These are phyloP conservation scores for Pseudococcus viburni DNA, from an alignment of 2,888 invertebrate species.

Conservation along the genomic window DNA sequence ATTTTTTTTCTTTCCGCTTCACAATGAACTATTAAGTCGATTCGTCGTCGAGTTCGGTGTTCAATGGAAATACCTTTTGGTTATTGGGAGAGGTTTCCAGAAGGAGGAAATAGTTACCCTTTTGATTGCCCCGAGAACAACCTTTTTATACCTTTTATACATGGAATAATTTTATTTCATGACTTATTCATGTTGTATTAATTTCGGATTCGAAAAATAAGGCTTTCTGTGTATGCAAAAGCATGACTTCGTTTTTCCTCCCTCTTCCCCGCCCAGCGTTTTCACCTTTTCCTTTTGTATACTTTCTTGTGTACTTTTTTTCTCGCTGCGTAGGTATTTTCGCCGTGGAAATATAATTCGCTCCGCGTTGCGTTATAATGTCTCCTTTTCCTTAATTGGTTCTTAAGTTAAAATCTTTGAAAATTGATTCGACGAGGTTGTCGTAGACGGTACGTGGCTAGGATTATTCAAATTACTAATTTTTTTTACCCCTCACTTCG, in stretches of 20 bases:
- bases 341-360: slow-evolving; percentile 36
- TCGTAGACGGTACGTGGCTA: slow-evolving; percentile 13
- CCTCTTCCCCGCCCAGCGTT: background rate
- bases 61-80: slow-evolving; percentile 33
- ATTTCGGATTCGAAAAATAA: slow-evolving; percentile 46
- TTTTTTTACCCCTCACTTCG: background rate
- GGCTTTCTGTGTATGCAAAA: slow-evolving; percentile 50
- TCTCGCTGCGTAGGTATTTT: background rate
- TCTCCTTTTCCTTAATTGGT: slow-evolving; percentile 54
- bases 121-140: slow-evolving; percentile 39
- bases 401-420: slow-evolving; percentile 50
- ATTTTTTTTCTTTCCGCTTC: background rate
- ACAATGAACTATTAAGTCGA: background rate
- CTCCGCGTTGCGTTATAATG: slow-evolving; percentile 32
- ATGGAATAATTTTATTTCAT: slow-evolving; percentile 52
- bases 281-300: background rate
- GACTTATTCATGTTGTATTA: slow-evolving; percentile 54
- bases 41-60: slow-evolving; percentile 23
- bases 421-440: slow-evolving; percentile 40
- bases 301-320: slow-evolving; percentile 33
- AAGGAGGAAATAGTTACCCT: slow-evolving; percentile 48
- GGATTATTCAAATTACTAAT: slow-evolving; percentile 49
- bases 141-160: slow-evolving; percentile 53
- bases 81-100: background rate
- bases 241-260: slow-evolving; percentile 30